These are phyloP conservation scores for Lepus timidus DNA, from an alignment of 2,113 vertebrate genomes.

Conservation along the genomic window DNA sequence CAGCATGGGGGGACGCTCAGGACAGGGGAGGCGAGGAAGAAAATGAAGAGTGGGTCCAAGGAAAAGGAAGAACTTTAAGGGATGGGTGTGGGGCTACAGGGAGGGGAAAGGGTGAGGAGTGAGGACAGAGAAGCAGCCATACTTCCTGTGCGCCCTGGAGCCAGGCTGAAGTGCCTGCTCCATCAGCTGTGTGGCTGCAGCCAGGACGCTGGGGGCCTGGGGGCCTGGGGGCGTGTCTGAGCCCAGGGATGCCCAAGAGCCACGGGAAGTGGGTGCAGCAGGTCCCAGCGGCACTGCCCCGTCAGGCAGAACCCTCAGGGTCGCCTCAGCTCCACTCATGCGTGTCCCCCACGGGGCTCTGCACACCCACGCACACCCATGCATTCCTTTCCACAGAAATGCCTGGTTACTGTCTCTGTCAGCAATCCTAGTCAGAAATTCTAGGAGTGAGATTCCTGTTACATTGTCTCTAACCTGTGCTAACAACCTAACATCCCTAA, in stretches of 20 bases:
- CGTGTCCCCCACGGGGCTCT: no score
- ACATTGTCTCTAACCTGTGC: no score
- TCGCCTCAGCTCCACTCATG: neutral
- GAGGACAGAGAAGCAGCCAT: no score
- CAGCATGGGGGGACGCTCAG: neutral
- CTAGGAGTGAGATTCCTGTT: no score
- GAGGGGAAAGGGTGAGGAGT: neutral
- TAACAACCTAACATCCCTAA: no score
- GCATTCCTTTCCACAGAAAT: neutral
- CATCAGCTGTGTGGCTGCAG: neutral
- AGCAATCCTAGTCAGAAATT: accelerated
- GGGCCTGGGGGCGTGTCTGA: neutral
- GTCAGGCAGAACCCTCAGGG: neutral
- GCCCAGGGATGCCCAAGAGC: neutral
- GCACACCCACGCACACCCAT: neutral
- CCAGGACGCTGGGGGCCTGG: neutral
- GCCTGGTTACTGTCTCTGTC: neutral
- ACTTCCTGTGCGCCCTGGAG: no score
- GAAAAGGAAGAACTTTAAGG: neutral
- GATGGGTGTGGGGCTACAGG: neutral
- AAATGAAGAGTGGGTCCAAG: neutral
- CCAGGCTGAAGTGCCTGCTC: neutral
- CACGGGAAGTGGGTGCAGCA: no score
- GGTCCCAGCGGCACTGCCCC: accelerated
- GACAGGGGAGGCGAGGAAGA: neutral